Conservation (phyloP, 2,888 invertebrate species). For the Rosalia funebris region DNA sequence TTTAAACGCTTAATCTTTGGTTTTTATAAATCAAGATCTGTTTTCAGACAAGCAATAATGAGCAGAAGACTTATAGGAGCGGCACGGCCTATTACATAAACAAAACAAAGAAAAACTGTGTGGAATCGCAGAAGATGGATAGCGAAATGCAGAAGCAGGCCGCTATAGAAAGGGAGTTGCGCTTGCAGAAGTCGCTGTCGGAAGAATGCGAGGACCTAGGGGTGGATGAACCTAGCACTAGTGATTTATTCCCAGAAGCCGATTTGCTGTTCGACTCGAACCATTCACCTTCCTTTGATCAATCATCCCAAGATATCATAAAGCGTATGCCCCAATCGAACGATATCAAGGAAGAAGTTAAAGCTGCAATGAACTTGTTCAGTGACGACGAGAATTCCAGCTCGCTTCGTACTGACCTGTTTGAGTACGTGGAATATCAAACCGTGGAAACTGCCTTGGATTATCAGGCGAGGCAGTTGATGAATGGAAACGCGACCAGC, state of each 20-base stretch:
- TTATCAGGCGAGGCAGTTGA: constrained; percentile 53
- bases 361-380: constrained; percentile 59
- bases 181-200: constrained; percentile 76
- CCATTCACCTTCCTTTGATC: constrained; percentile 75
- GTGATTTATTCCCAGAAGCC: constrained; percentile 81
- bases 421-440: constrained; percentile 61
- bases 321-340: constrained; percentile 36
- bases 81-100: constrained; percentile 56
- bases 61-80: constrained; percentile 53
- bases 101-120: constrained; percentile 52
- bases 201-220: constrained; percentile 84
- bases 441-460: constrained; percentile 54
- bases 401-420: constrained; percentile 59
- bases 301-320: constrained; percentile 65
- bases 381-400: constrained; percentile 58
- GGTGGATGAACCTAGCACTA: constrained; percentile 82
- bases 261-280: constrained; percentile 78
- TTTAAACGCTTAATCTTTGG: constrained; percentile 2
- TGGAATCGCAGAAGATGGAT: constrained; percentile 52
- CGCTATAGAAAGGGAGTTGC: constrained; percentile 68
- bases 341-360: constrained; percentile 53
- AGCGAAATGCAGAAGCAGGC: constrained; percentile 65
- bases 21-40: background rate
- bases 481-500: constrained; percentile 56
- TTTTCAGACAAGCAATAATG: constrained; percentile 49